Evolutionary conservation across 2,888 invertebrate genomes (phyloP), one percentile per base, ranked within the genome.

Genomic region (Argyra leucocephala): DNA sequence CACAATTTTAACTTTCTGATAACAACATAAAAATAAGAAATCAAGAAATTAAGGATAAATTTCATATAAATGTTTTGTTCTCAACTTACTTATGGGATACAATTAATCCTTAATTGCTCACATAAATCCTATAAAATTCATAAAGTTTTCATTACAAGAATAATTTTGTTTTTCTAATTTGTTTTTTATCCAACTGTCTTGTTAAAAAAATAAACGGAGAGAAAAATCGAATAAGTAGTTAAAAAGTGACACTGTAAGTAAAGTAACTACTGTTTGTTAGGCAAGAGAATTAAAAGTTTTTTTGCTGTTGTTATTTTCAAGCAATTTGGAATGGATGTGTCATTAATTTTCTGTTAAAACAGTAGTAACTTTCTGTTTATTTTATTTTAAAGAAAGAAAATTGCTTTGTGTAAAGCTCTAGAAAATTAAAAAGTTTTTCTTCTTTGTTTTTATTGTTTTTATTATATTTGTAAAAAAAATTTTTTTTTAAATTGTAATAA

Each of bases 21-120:
- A 48, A n/a, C n/a, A 48, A 48, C 18, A 5, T 48, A 3, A 48
- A 48, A 48, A 48, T 3, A 5, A 48, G 15, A 48, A 48, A 48
- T 18, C 2, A 48, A 48, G 18, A 48, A 18, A 48, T 48, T n/a
- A 31, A 48, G 48, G 48, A 48, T 18, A 48, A 48, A 37, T n/a
- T 31, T 31, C 31, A 31, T 31, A 31, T 6, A 48, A 48, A 48
- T 18, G n/a, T 48, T 6, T 31, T 48, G n/a, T 48, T 48, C 18
- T 48, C 48, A 18, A 48, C 48, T 48, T 48, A 48, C 18, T 48
- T 48, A 48, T 48, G 48, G n/a, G 48, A 48, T 48, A 48, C 48
- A 48, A 48, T 48, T 48, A 48, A 48, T 48, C 48, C 48, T 48
- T 48, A 48, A 48, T 48, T 48, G 48, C 48, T 48, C 48, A 48